These are phyloP conservation scores for Fregetta grallaria DNA, from an alignment of 2,113 vertebrate species.

Conservation along the genomic window DNA sequence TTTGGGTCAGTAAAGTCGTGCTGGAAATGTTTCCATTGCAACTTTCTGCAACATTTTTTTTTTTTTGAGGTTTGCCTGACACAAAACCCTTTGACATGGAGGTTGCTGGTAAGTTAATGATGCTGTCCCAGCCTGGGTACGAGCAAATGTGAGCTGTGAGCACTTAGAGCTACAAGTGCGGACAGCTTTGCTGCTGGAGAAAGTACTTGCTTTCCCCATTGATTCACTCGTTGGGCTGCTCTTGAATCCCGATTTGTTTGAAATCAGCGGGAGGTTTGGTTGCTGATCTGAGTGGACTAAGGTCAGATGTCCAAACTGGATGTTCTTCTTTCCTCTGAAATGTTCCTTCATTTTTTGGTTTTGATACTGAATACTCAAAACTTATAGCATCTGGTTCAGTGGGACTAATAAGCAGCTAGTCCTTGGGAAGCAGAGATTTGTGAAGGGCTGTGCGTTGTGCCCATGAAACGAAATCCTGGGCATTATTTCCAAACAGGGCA, in stretches of 20 bases:
- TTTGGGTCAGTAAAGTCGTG: background rate
- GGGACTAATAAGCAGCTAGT: background rate
- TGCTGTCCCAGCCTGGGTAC: background rate
- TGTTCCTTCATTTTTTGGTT: background rate
- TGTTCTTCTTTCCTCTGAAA: background rate
- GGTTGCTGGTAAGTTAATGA: background rate
- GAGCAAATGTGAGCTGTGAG: background rate
- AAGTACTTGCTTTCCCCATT: background rate
- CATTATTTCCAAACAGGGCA: background rate
- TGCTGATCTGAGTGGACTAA: background rate
- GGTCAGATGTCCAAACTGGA: background rate
- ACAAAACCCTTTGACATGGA: background rate
- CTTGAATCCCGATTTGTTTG: background rate
- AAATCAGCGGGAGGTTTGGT: background rate
- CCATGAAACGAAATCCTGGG: background rate
- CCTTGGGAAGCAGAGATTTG: background rate
- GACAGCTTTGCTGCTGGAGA: background rate
- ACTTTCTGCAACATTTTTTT: background rate
- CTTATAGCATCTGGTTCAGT: background rate
- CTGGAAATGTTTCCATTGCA: background rate
- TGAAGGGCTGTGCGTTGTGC: accelerated
- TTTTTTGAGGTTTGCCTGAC: background rate
- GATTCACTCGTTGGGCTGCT: background rate
- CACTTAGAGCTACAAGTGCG: too few species aligned
- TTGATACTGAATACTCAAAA: background rate